Conservation (phyloP, 2,113 vertebrate species). For the Dipodomys ordii region DNA sequence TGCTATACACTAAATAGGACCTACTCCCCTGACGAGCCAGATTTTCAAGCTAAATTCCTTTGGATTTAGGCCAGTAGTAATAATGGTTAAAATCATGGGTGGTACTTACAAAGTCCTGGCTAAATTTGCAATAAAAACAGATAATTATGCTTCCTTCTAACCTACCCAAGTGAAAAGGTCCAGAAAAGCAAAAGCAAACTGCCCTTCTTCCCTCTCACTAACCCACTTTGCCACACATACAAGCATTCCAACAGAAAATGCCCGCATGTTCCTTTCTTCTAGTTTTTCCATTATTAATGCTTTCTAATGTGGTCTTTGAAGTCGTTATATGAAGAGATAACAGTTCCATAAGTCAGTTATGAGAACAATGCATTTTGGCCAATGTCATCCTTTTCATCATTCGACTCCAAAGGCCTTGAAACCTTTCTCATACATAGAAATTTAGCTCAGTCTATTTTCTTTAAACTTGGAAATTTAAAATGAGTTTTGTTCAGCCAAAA, state of each 20-base stretch:
- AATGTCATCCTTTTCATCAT: too few relatives aligned
- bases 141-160: neutral
- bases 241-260: neutral
- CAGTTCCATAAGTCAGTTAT: too few relatives aligned
- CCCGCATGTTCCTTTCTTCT: neutral
- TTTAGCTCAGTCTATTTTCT: neutral
- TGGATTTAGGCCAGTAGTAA: constrained; percentile 22
- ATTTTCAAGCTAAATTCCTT: constrained; percentile 46
- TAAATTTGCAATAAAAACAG: too few relatives aligned
- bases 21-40: neutral
- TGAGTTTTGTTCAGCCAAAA: constrained; percentile 11
- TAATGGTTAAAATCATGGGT: constrained; percentile 12
- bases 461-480: constrained; percentile 55
- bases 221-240: neutral
- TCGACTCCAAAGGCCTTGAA: too few relatives aligned
- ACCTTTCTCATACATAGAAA: neutral
- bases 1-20: neutral
- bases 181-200: constrained; percentile 18
- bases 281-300: neutral
- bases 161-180: neutral
- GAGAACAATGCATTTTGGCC: too few relatives aligned
- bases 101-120: constrained; percentile 19
- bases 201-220: too few relatives aligned
- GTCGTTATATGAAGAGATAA: too few relatives aligned
- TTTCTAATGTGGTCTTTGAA: too few relatives aligned